Conservation (phyloP, 2,888 invertebrate species). For the Pyralis farinalis region DNA sequence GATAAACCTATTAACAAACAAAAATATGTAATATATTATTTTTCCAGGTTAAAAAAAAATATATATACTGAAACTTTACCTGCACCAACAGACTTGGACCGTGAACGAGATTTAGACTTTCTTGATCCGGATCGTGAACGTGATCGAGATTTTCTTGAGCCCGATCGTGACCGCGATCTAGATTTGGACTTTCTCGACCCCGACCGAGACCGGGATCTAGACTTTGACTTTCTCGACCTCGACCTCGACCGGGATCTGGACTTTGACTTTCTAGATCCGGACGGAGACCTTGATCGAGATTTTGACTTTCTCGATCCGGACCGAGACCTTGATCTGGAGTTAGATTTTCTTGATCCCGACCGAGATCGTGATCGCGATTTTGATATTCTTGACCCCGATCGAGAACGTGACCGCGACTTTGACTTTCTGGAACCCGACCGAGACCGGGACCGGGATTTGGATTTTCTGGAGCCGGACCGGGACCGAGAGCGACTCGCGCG, state of each 20-base stretch:
- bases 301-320: conserved; percentile 2
- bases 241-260: conserved; percentile 1
- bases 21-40: too few relatives aligned
- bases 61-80: too few relatives aligned
- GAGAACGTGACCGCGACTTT: conserved; percentile 13
- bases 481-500: conserved; percentile 31
- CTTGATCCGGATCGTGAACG: conserved; percentile 9
- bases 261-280: conserved; percentile 2
- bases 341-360: conserved; percentile 17
- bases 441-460: conserved; percentile 16
- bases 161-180: conserved; percentile 10
- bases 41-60: too few relatives aligned
- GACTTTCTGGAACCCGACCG: conserved; percentile 19
- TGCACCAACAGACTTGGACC: conserved; percentile 3
- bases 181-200: conserved; percentile 11
- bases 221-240: conserved; percentile 10
- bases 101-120: conserved; percentile 5
- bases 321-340: conserved; percentile 19
- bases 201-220: conserved; percentile 10
- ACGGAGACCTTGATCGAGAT: conserved; percentile 15
- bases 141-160: conserved; percentile 10
- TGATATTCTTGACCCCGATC: neutral
- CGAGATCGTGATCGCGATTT: conserved; percentile 19
- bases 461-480: conserved; percentile 21
- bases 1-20: too few relatives aligned